These are phyloP conservation scores for Pachyseris speciosa DNA, from an alignment of 64 coral and sea anemone species.

Conservation along the genomic window DNA sequence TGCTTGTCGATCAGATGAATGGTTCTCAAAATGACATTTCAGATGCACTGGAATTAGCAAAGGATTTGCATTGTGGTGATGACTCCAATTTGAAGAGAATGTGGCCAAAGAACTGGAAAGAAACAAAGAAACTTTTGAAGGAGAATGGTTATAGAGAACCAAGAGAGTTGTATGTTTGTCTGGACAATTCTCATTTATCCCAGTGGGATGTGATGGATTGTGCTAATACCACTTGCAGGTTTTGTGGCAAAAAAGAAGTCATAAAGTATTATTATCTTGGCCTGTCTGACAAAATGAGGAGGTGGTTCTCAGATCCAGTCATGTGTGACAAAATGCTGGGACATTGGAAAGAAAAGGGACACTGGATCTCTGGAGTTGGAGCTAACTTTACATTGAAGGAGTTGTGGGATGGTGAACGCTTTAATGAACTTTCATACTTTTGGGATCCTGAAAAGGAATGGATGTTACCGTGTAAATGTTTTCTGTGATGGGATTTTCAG, in stretches of 20 bases:
- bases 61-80: neutral
- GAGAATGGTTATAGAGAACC: neutral
- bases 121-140: constrained; percentile 9
- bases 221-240: neutral
- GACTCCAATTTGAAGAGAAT: neutral
- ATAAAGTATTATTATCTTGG: constrained; percentile 2
- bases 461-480: neutral
- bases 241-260: neutral
- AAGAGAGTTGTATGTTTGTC: neutral
- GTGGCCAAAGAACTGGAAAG: constrained; percentile 17
- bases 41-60: constrained; percentile 2
- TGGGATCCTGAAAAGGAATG: neutral
- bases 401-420: neutral
- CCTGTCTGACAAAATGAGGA: neutral
- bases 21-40: constrained; percentile 8
- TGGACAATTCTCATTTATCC: neutral
- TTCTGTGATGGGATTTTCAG: neutral
- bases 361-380: neutral
- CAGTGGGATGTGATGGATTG: constrained; percentile 3
- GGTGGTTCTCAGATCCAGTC: neutral
- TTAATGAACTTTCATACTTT: neutral
- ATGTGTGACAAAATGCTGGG: neutral
- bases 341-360: neutral
- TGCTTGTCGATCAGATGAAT: constrained; percentile 29
- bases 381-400: neutral